Conservation (phyloP, 2,113 vertebrate genomes). For the Varanus salvator region DNA sequence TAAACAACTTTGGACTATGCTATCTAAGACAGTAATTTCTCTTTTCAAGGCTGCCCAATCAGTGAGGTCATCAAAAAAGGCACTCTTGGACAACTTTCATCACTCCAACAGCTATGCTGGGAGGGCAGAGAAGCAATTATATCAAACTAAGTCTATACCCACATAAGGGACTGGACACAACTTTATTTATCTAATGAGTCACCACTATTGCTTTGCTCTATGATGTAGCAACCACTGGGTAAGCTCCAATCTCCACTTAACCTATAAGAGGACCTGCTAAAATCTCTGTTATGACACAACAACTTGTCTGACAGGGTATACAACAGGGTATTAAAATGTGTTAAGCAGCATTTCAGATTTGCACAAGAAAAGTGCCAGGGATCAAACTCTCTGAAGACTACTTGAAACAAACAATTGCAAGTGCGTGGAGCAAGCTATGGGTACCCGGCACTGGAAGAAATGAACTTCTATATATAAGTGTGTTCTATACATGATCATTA, state of each 20-base stretch:
- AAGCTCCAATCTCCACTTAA: neutral
- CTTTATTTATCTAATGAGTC: neutral
- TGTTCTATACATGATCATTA: neutral
- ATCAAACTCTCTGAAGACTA: neutral
- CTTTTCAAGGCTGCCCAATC: no score
- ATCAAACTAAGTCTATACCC: neutral
- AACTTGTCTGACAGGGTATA: neutral
- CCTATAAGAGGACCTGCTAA: neutral
- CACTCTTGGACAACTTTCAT: no score
- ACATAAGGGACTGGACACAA: neutral
- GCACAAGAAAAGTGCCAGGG: neutral
- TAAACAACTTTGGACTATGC: no score
- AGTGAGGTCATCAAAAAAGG: no score
- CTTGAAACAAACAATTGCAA: neutral
- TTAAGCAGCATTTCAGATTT: neutral
- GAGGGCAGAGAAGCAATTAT: neutral
- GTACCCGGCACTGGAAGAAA: neutral
- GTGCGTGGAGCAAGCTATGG: neutral
- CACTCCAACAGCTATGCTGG: no score
- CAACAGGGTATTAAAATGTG: neutral
- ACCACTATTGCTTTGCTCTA: neutral
- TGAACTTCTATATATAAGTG: no score
- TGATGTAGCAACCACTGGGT: no score
- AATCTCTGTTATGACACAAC: neutral
- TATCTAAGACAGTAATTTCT: no score